Evolutionary conservation across 2,797 vertebrate genomes (phyloP).

Genomic region (Acipenser oxyrinchus): DNA sequence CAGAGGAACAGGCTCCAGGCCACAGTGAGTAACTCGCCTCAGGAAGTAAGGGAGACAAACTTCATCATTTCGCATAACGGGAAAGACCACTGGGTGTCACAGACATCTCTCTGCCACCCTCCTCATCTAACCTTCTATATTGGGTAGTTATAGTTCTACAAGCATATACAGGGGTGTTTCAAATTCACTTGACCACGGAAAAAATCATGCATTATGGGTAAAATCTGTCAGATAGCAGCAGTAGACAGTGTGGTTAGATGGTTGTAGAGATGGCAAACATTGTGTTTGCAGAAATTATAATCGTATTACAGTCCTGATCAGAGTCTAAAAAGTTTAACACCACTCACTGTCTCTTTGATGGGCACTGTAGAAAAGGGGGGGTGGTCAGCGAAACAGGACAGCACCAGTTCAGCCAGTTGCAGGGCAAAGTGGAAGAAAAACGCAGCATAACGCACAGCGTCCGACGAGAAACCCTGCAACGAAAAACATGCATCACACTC

Average conservation of each 20-base stretch:
- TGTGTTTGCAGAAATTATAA: neutral
- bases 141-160: too few species aligned
- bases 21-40: conserved; percentile 31
- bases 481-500: conserved; percentile 12
- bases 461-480: conserved; percentile 65
- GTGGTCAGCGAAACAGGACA: conserved; percentile 78
- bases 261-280: neutral
- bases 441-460: conserved; percentile 63
- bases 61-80: neutral
- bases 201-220: too few species aligned
- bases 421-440: conserved; percentile 72
- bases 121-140: conserved; percentile 22
- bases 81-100: conserved; percentile 49
- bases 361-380: conserved; percentile 65
- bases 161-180: too few species aligned
- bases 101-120: conserved; percentile 39
- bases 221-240: neutral
- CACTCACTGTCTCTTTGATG: conserved; percentile 56
- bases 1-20: conserved; percentile 36
- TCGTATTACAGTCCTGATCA: conserved; percentile 16
- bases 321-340: neutral
- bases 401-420: conserved; percentile 69
- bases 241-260: neutral
- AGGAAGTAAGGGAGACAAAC: conserved; percentile 35
- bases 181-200: too few species aligned